Percentiles rank a stretch among this genome's conserved stretches.
These are phyloP conservation scores for Hirtodrosophila alboralis DNA, from an alignment of 2,888 invertebrate genomes.

Conservation along the genomic window DNA sequence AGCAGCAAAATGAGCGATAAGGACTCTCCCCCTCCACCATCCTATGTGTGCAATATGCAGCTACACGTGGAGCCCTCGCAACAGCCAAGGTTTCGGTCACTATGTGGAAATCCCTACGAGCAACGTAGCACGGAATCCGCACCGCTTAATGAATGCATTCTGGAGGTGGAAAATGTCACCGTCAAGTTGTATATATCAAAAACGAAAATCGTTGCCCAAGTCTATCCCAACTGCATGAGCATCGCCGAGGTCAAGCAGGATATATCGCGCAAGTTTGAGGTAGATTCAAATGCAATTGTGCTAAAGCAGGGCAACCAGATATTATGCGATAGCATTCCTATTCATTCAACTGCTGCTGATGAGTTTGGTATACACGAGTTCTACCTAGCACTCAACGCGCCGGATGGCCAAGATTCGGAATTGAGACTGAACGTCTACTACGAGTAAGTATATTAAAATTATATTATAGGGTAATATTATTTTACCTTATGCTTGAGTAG, in stretches of 20 bases:
- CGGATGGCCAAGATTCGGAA: conserved; percentile 38
- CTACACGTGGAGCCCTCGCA: conserved; percentile 46
- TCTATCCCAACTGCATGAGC: conserved; percentile 84
- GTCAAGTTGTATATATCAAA: conserved; percentile 82
- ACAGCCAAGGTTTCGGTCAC: conserved; percentile 33
- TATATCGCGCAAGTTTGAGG: conserved; percentile 86
- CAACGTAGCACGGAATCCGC: conserved; percentile 50
- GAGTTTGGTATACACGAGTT: conserved; percentile 83
- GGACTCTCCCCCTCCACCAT: conserved; percentile 23
- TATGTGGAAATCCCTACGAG: conserved; percentile 34
- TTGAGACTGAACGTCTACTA: conserved; percentile 83
- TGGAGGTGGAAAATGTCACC: conserved; percentile 80
- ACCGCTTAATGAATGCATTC: conserved; percentile 25
- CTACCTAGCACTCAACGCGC: conserved; percentile 56
- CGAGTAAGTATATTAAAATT: conserved; percentile 67
- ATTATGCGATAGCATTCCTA: conserved; percentile 69
- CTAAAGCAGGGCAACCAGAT: conserved; percentile 85
- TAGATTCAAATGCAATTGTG: conserved; percentile 85
- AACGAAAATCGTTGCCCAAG: conserved; percentile 81
- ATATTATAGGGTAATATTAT: not conserved
- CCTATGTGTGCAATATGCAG: conserved; percentile 54
- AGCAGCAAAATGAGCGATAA: conserved; percentile 45
- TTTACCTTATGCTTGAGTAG: conserved; percentile 41
- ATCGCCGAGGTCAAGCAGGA: conserved; percentile 87
- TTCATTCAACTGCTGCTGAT: conserved; percentile 76